phyloP scores from a whole-genome alignment of 2,888 invertebrate genomes.

The Phaonia tiefii region DNA sequence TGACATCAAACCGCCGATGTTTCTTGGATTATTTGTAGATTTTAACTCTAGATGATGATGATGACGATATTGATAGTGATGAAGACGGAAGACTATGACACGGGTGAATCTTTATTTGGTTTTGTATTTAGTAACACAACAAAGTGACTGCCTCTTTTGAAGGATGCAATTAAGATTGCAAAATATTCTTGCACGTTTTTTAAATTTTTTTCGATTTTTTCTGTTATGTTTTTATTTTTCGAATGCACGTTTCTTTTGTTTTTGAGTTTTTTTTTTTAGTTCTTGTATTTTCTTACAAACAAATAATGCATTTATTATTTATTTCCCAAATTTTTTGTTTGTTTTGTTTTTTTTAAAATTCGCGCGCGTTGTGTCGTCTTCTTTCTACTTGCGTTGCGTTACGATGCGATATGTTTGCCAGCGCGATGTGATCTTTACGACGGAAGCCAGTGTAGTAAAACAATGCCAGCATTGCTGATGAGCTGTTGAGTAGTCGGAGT shows the following conservation, averaged over 20 bases:
- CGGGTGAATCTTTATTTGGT: conserved; percentile 2
- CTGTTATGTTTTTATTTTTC: neutral
- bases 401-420: conserved; percentile 43
- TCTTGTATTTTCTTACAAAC: neutral
- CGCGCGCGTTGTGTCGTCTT: conserved; percentile 32
- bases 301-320: conserved; percentile 25
- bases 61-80: too few relatives aligned
- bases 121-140: neutral
- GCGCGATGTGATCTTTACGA: conserved; percentile 68
- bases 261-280: conserved; percentile 22
- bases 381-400: neutral
- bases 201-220: neutral
- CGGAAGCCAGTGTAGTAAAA: conserved; percentile 68
- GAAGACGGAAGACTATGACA: too few relatives aligned
- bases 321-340: conserved; percentile 3
- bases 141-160: conserved; percentile 22
- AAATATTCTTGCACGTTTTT: conserved; percentile 64
- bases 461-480: conserved; percentile 60
- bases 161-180: conserved; percentile 52
- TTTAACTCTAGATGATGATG: too few relatives aligned
- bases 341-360: neutral
- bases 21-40: too few relatives aligned
- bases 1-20: conserved; percentile 19
- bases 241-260: conserved; percentile 16
- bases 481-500: conserved; percentile 48